Base-by-base conservation (phyloP, 2,113 vertebrate genomes). In the Anhinga rufa region DNA sequence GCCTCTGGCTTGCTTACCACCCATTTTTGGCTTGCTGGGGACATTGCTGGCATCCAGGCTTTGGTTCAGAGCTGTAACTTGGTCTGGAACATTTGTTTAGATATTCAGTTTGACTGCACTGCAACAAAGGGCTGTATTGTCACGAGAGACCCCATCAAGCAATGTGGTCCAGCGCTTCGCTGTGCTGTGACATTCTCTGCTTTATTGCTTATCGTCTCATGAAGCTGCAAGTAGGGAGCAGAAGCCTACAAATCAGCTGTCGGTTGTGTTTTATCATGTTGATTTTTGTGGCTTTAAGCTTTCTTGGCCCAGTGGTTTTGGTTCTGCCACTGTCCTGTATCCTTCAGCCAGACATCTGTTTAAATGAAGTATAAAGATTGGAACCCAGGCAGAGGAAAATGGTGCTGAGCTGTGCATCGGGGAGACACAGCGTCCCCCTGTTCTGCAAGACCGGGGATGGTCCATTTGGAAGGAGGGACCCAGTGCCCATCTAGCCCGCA, bases 41-140 rank as follows among this genome's bases (percentile, higher is more conserved):
- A 95, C 89, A 69, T 65, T 91, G 95, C 86, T 95, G 95, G 96
- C 96, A 93, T 85, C 92, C 94, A 91, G 94, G 89, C 91, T 90
- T 94, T 77, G 75, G 74, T 95, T 96, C 94, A 86, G 94, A 86
- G 95, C 92, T 95, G 82, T 93, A 90, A 93, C 96, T 95, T 74
- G 94, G 95, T 92, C 92, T 93, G 95, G 91, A 95, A 88, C 95
- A 95, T 95, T 96, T 96, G 95, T 96, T 96, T 96, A 95, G 92
- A 96, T 81, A 94, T 95, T 96, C 94, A 92, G 84, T 94, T 95
- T 95, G 97, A 95, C 96, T 95, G 94, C 91, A 77, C 97, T 85
- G 89, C 89, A 95, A 97, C 95, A 96, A 96, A 96, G 95, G 55
- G 91, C 94, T 24, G 60, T n/a, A 93, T 95, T 96, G 95, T 97